Evolutionary conservation across 2,797 vertebrate species (phyloP).

Genomic region (Salarias fasciatus): DNA sequence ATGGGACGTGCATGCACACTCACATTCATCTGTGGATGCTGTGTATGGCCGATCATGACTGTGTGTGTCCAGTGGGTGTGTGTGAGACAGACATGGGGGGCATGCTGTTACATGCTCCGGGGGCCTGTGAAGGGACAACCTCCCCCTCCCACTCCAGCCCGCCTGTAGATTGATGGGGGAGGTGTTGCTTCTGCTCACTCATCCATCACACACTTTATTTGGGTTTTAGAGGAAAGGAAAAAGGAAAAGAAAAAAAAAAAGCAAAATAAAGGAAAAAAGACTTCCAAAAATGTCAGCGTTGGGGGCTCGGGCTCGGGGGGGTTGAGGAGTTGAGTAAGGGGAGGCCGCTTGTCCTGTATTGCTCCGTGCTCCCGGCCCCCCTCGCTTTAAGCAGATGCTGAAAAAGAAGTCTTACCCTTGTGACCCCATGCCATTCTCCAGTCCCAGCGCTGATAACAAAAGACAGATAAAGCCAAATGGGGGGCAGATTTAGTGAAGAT

Average conservation of each 20-base stretch:
- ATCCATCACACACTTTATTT: conserved; percentile 87
- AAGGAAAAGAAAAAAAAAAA: conserved; percentile 47
- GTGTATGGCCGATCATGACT: conserved; percentile 16
- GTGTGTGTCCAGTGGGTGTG: conserved; percentile 51
- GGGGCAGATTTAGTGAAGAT: conserved; percentile 68
- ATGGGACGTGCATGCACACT: conserved; percentile 13
- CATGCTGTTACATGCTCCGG: conserved; percentile 56
- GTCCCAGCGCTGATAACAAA: conserved; percentile 75
- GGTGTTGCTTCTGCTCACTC: conserved; percentile 82
- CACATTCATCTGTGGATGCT: conserved; percentile 8
- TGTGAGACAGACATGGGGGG: conserved; percentile 53
- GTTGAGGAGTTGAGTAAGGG: conserved; percentile 63
- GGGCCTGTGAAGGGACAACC: conserved; percentile 69
- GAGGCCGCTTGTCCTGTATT: conserved; percentile 61
- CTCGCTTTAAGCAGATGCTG: conserved; percentile 69
- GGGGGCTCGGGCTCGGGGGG: conserved; percentile 56
- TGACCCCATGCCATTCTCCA: conserved; percentile 69
- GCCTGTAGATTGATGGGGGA: conserved; percentile 80
- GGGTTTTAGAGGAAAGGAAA: conserved; percentile 81
- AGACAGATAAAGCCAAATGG: conserved; percentile 77
- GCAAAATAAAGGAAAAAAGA: conserved; percentile 67
- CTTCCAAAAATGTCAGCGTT: conserved; percentile 82
- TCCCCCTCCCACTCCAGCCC: conserved; percentile 48
- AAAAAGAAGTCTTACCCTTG: conserved; percentile 76
- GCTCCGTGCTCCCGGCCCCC: conserved; percentile 36